Evolutionary conservation across 2,888 invertebrate species (phyloP), one percentile per base, ranked within the genome.

Genomic region (Phalera bucephala): DNA sequence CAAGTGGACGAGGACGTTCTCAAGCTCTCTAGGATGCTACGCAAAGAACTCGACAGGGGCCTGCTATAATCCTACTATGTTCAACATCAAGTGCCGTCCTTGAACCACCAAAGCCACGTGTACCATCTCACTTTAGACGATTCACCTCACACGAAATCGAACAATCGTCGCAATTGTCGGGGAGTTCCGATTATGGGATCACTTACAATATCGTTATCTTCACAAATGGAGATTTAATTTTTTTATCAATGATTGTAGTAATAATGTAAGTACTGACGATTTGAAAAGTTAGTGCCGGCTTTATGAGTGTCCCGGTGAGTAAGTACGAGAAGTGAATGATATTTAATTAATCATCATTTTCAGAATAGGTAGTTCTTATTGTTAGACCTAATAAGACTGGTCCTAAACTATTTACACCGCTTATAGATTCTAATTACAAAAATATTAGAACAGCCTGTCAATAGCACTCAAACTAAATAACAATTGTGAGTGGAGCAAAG

Each of bases 31-130:
- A 70, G 86, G 29, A 86, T 89, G 88, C 80, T 89, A 1, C 83
- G 89, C 43, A 87, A 86, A 53, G 88, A 87, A 56, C 69, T 89
- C 1, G 89, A 89, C 62, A 50, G 86, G 19, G 88, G 88, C 36
- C 78, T 87, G 31, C 85, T 89, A 69, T 89, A 88, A 86, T 69
- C 59, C 21, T 30, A 45, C 36, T 41, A 50, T 38, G 30, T 43
- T 31, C 34, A 52, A 45, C 47, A 45, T 44, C 40, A 17, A 70
- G 71, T 75, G 79, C 86, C 85, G 85, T 85, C 86, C 86, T 74
- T 48, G 36, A 40, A 33, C 50, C 48, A 64, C 62, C 66, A 66
- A 71, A 66, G 65, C 66, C 67, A 63, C 60, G 60, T 56, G 66
- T 65, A 65, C 60, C 67, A 65, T 66, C 68, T 49, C 60, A 43